These are phyloP conservation scores for Todus mexicanus DNA, from an alignment of 2,797 vertebrate genomes.

Conservation along the genomic window DNA sequence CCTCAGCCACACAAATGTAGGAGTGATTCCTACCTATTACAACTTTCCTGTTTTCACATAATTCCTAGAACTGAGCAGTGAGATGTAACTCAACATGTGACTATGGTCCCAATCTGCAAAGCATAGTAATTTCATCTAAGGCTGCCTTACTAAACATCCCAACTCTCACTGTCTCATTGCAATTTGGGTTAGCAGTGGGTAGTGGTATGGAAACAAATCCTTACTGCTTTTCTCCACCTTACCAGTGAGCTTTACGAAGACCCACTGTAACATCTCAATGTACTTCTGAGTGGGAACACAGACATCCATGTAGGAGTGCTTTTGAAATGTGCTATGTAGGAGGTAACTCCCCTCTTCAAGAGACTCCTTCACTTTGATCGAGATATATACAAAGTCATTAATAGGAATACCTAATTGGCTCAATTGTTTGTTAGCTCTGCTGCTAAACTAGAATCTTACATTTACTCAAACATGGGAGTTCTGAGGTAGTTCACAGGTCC, in stretches of 20 bases:
- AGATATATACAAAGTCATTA: fast-evolving
- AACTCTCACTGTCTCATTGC: not conserved
- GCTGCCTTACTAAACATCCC: not conserved
- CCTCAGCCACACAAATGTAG: not conserved
- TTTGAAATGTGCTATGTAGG: not conserved
- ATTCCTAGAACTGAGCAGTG: not conserved
- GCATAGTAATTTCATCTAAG: not conserved
- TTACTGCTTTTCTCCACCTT: not conserved
- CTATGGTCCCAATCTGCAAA: not conserved
- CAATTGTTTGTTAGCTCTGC: not conserved
- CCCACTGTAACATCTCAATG: not conserved
- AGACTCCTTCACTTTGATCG: not conserved
- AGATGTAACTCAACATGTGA: not conserved
- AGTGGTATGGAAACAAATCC: not conserved
- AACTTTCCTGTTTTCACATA: not conserved
- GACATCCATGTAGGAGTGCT: not conserved
- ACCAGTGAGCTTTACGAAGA: not conserved
- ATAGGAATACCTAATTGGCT: not conserved
- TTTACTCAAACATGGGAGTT: not conserved
- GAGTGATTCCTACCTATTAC: not conserved
- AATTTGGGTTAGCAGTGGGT: not conserved
- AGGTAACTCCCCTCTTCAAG: not conserved
- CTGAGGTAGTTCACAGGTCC: not conserved
- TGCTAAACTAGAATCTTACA: not conserved
- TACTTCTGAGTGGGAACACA: not conserved